Conservation (phyloP, 2,888 invertebrate genomes). For the Mesochorus sp. region DNA sequence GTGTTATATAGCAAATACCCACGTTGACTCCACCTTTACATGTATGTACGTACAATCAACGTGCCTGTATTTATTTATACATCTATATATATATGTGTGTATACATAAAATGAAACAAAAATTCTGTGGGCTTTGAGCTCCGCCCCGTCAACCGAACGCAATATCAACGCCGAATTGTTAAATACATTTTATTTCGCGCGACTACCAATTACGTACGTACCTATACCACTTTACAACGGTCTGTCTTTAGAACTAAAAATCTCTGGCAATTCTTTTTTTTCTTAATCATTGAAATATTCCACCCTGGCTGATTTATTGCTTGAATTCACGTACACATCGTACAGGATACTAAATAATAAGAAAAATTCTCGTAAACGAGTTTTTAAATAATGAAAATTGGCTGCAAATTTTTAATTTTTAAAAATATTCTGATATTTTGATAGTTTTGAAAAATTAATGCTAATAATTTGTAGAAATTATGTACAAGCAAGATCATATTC, state of each 20-base stretch:
- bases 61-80: too few relatives aligned
- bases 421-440: too few relatives aligned
- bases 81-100: not conserved
- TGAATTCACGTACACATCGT: not conserved
- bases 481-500: too few relatives aligned
- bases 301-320: not conserved
- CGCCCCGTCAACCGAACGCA: constrained; percentile 28
- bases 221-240: not conserved
- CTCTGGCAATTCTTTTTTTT: not conserved
- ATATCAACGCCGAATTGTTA: constrained; percentile 46
- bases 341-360: not conserved
- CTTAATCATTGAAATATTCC: not conserved
- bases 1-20: constrained; percentile 37
- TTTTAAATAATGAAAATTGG: too few relatives aligned
- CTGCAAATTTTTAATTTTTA: too few relatives aligned
- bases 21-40: not conserved
- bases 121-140: constrained; percentile 49
- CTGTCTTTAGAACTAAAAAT: not conserved
- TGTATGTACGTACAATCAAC: not conserved
- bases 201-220: constrained; percentile 23
- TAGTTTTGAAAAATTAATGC: too few relatives aligned
- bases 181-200: constrained; percentile 33
- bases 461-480: too few relatives aligned
- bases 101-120: constrained; percentile 37
- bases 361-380: not conserved